phyloP scores from a whole-genome alignment of 2,113 vertebrate species.

The Melospiza melodia region DNA sequence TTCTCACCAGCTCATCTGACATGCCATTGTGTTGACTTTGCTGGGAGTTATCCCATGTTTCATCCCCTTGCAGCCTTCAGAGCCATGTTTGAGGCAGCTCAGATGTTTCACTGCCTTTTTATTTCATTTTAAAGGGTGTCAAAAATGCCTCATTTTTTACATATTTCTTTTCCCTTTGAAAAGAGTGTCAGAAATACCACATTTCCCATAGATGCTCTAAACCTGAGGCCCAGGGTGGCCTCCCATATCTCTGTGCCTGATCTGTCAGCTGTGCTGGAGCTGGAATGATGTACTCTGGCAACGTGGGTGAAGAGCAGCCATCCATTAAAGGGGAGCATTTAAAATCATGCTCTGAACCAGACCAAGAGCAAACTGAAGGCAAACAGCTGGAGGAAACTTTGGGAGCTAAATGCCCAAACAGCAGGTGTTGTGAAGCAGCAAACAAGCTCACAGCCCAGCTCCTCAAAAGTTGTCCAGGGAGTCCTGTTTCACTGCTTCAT shows the following conservation, averaged over 20 bases:
- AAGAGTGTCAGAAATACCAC: slow-evolving; percentile 20
- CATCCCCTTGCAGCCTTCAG: background rate
- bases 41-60: slow-evolving; percentile 8
- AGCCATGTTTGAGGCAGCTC: background rate
- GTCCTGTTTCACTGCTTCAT: background rate
- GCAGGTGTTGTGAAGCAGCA: background rate
- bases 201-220: background rate
- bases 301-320: background rate
- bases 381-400: background rate
- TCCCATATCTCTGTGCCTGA: slow-evolving; percentile 1
- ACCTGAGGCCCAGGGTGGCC: slow-evolving; percentile 27
- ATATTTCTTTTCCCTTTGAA: slow-evolving; percentile 5
- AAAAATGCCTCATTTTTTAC: slow-evolving; percentile 16
- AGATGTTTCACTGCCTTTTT: slow-evolving; percentile 22
- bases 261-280: slow-evolving; percentile 21
- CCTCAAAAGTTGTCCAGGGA: slow-evolving; percentile 41
- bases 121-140: slow-evolving; percentile 46
- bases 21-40: background rate
- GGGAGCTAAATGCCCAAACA: background rate
- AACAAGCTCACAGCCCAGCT: background rate
- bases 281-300: slow-evolving; percentile 2
- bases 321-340: slow-evolving; percentile 2
- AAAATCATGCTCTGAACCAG: background rate
- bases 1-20: background rate
- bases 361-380: background rate